Percentiles rank a stretch among this genome's conserved stretches.
Evolutionary conservation across 2,113 vertebrate genomes (phyloP).

Genomic region (Oreochromis spilurus): DNA sequence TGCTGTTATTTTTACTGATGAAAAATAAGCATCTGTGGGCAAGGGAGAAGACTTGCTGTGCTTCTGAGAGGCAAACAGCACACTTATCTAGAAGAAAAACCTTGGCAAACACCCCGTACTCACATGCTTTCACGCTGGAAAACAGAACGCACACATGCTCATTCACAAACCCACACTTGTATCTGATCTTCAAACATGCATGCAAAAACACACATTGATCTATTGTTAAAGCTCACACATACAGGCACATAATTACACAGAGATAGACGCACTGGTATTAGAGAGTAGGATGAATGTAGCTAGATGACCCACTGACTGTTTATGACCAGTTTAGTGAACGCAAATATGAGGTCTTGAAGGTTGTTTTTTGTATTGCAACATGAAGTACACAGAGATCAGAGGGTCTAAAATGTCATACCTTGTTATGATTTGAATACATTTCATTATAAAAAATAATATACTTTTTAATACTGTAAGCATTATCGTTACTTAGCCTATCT

Average conservation of each 20-base stretch:
- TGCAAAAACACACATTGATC: neutral
- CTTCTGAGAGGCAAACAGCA: slow-evolving; percentile 16
- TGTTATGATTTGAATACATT: neutral
- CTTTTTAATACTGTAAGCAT: neutral
- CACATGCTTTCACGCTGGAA: neutral
- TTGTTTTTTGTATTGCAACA: neutral
- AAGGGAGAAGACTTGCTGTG: slow-evolving; percentile 24
- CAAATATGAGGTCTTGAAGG: neutral
- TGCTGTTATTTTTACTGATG: slow-evolving; percentile 60
- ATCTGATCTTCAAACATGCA: neutral
- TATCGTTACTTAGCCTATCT: neutral
- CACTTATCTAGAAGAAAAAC: neutral
- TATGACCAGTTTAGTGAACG: neutral
- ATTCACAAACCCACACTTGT: neutral
- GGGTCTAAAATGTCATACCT: neutral
- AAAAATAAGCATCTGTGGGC: slow-evolving; percentile 53
- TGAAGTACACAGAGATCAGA: neutral
- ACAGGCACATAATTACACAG: neutral
- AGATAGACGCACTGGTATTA: neutral
- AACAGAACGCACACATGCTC: neutral
- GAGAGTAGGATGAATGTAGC: neutral
- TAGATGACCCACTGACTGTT: neutral
- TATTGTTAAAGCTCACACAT: neutral
- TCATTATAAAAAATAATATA: neutral
- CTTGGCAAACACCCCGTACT: neutral